phyloP scores from a whole-genome alignment of 2,888 invertebrate genomes.

The Cheilosia grossa region DNA sequence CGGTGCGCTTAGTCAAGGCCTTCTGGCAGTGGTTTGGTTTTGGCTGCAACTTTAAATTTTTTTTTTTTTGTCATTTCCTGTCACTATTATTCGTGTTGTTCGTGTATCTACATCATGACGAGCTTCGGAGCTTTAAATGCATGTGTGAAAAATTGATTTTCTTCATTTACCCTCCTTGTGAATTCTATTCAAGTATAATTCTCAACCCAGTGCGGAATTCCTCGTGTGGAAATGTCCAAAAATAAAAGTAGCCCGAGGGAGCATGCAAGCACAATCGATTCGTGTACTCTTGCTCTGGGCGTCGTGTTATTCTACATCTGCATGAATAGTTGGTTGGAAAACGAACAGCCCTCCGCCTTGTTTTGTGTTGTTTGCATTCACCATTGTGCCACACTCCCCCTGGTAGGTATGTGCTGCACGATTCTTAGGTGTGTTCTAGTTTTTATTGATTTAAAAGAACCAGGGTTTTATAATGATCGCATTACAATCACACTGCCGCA shows the following conservation, averaged over 20 bases:
- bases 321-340: constrained; percentile 33
- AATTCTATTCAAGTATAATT: constrained; percentile 14
- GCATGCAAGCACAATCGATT: constrained; percentile 32
- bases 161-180: background rate
- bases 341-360: constrained; percentile 17
- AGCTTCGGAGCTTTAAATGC: constrained; percentile 47
- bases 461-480: constrained; percentile 46
- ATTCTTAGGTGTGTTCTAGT: constrained; percentile 49
- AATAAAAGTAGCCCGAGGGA: constrained; percentile 50
- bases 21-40: constrained; percentile 11
- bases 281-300: constrained; percentile 16
- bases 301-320: constrained; percentile 18
- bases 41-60: constrained; percentile 39
- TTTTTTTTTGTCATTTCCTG: background rate
- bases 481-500: constrained; percentile 38
- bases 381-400: background rate
- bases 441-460: constrained; percentile 64
- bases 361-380: constrained; percentile 15
- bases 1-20: constrained; percentile 43
- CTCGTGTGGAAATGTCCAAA: constrained; percentile 19
- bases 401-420: background rate
- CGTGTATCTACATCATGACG: constrained; percentile 7
- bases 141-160: constrained; percentile 49
- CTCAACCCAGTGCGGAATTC: constrained; percentile 3
- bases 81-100: background rate